phyloP scores from a whole-genome alignment of 2,888 invertebrate species.

The Lochmaea crataegi region DNA sequence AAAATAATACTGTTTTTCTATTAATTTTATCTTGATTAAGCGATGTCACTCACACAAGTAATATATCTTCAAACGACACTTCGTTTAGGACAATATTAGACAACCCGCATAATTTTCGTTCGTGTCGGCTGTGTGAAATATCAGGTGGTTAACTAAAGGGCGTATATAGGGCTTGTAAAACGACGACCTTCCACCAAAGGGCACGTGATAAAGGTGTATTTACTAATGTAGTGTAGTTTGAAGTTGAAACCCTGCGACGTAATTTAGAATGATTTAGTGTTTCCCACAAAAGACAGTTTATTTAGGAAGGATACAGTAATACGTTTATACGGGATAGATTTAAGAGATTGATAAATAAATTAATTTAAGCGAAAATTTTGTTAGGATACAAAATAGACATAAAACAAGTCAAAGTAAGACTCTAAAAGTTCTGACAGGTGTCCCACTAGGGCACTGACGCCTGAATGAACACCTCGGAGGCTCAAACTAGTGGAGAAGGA shows the following conservation, averaged over 20 bases:
- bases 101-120: conserved; percentile 31
- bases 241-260: conserved; percentile 4
- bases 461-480: too few relatives aligned
- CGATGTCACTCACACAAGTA: not conserved
- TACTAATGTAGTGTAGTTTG: conserved; percentile 25
- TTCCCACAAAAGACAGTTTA: not conserved
- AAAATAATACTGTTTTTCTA: too few relatives aligned
- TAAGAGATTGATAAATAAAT: too few relatives aligned
- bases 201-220: conserved; percentile 23
- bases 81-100: conserved; percentile 19
- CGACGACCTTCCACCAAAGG: conserved; percentile 31
- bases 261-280: conserved; percentile 10
- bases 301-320: not conserved
- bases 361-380: too few relatives aligned
- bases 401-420: too few relatives aligned
- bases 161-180: conserved; percentile 30
- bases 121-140: conserved; percentile 38
- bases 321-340: not conserved
- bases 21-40: too few relatives aligned
- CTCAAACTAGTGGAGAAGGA: too few relatives aligned
- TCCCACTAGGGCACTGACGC: too few relatives aligned
- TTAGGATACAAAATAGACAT: too few relatives aligned
- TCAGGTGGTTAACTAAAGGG: conserved; percentile 39
- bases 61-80: conserved; percentile 11
- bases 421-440: too few relatives aligned